Evolutionary conservation across 2,888 invertebrate species (phyloP), one percentile per base, ranked within the genome.

Genomic region (Tenthredo scrophulariae): DNA sequence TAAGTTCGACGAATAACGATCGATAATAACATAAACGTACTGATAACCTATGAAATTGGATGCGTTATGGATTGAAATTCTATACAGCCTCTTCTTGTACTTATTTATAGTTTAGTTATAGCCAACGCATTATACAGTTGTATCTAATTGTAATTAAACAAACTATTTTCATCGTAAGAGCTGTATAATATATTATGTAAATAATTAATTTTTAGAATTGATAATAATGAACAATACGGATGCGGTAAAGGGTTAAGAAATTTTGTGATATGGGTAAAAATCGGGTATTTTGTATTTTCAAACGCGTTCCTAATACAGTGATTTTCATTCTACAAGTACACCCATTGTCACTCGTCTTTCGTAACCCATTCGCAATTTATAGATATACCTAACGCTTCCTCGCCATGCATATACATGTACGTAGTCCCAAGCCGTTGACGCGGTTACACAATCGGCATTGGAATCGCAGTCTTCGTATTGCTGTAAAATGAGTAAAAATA

Each of bases 311-410:
- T 37, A 4, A 22, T n/a, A 22, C 62, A 62, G 37, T 26, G 22
- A 40, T 80, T 62, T 62, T 62, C 62, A 80, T 80, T 62, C 62
- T 43, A 80, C 80, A 80, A 40, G 62, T 26, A 22, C 37, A 37
- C 26, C 80, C 80, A 62, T 80, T 80, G 80, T 80, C 80, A 40
- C 58, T 18, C 62, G 80, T 58, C 58, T 80, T 80, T 80, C 80
- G 80, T 58, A 80, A 80, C 50, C 62, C 62, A 80, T 80, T 80
- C 62, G 62, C 54, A 77, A 50, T 77, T 62, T 80, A 80, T 62
- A 54, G 54, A 54, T 54, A 54, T 54, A 54, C n/a, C n/a, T 54
- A 50, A 54, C 77, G 77, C 54, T 80, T 80, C 80, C 80, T 80
- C 80, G 80, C 58, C 80, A 62, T 80, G 62, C 7, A 37, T 37